phyloP scores from a whole-genome alignment of 2,797 vertebrate species.

The Cuculus canorus region DNA sequence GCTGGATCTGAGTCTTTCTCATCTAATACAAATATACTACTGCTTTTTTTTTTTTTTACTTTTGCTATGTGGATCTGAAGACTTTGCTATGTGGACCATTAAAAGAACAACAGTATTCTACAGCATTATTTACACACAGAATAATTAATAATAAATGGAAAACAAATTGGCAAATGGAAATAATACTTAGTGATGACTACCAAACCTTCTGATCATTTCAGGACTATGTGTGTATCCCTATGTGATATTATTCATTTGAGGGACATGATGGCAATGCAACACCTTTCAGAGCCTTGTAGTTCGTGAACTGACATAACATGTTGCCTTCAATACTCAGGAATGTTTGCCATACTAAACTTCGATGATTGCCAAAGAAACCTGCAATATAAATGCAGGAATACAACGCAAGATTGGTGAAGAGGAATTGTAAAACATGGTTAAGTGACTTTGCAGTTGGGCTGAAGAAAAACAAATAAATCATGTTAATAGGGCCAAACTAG shows the following conservation, averaged over 20 bases:
- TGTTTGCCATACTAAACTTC: neutral
- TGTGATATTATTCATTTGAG: neutral
- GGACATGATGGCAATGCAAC: neutral
- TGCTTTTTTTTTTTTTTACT: neutral
- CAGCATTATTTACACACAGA: neutral
- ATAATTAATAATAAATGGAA: neutral
- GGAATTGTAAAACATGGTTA: no score
- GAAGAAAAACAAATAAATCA: no score
- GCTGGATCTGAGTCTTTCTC: neutral
- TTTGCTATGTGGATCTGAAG: no score
- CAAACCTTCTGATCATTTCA: neutral
- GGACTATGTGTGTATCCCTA: neutral
- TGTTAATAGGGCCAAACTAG: neutral
- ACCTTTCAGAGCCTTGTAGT: neutral
- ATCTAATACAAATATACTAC: neutral
- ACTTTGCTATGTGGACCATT: neutral
- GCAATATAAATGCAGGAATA: neutral
- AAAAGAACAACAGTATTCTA: neutral
- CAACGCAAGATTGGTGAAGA: no score
- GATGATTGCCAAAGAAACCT: neutral
- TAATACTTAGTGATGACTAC: neutral
- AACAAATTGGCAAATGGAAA: neutral
- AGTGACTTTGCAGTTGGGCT: no score
- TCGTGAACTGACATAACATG: neutral
- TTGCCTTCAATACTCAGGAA: neutral